Evolutionary conservation across 64 coral and sea anemone genomes (phyloP).

Genomic region (Acropora yongei): DNA sequence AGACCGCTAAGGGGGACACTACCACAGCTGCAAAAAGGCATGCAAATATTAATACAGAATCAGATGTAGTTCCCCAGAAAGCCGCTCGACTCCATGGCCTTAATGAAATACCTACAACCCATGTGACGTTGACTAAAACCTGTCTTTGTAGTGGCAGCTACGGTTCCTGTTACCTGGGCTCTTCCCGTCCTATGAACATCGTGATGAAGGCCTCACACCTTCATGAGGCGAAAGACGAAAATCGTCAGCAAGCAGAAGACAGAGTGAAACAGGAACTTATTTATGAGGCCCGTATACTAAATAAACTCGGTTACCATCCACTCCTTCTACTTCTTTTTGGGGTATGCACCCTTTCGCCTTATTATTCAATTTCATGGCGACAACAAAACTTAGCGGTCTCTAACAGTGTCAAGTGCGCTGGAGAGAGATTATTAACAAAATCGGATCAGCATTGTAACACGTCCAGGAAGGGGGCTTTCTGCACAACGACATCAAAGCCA

Average conservation of each 20-base stretch:
- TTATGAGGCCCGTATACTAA: slow-evolving; percentile 27
- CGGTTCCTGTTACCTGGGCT: slow-evolving; percentile 32
- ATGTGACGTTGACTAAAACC: slow-evolving; percentile 5
- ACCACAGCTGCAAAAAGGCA: not conserved
- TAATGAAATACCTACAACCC: not conserved
- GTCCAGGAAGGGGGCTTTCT: slow-evolving; percentile 10
- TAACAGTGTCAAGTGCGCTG: slow-evolving; percentile 16
- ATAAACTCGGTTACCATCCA: slow-evolving; percentile 8
- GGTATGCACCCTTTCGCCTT: slow-evolving; percentile 40
- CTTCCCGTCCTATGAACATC: slow-evolving; percentile 17
- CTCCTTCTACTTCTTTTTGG: slow-evolving; percentile 52
- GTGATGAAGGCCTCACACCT: not conserved
- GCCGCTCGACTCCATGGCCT: not conserved
- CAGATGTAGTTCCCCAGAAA: not conserved
- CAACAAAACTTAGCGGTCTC: not conserved
- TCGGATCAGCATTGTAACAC: not conserved
- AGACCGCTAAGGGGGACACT: not conserved
- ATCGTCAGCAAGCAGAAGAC: not conserved
- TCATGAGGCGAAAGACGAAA: not conserved
- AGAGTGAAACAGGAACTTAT: slow-evolving; percentile 41
- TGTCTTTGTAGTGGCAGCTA: slow-evolving; percentile 35
- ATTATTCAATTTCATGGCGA: slow-evolving; percentile 63
- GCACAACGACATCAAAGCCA: slow-evolving; percentile 6
- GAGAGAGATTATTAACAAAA: not conserved
- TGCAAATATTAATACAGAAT: not conserved